Evolutionary conservation across 1,140 invertebrate genomes (phyloP), one percentile per base, ranked within the genome.

Genomic region (Achatina immaculata): DNA sequence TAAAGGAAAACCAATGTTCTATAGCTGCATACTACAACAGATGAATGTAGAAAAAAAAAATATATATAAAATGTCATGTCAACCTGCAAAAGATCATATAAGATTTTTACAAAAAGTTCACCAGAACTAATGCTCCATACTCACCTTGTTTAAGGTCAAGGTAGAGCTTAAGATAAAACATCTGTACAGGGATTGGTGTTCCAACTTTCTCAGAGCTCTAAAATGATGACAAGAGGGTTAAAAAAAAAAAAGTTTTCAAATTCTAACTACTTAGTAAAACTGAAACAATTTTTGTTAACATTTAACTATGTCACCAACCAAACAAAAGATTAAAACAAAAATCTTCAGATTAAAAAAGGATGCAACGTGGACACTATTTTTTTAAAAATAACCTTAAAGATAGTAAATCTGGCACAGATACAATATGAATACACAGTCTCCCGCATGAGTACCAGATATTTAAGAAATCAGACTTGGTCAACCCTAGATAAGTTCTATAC

Each of bases 171-270:
- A 91, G 83, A 78, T 88, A 91, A 81, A 88, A 91, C 84, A 91
- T 89, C 81, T 91, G 90, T 16, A 89, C 89, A 69, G 91, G 91
- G 19, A 90, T 80, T 48, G 89, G 89, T 31, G 86, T 86, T 1
- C 90, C 89, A 40, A 90, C 93, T 85, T 85, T 93, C 92, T 82
- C 92, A 85, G 89, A 93, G 92, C 81, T 93, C 94, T 77, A 66
- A n/a, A 76, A 81, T 74, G 72, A 79, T 83, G 38, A 68, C 16
- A 68, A 62, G 36, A 34, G 51, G 31, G 40, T 38, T 42, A 72
- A 9, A 38, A 72, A 43, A 14, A 72, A 72, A n/a, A n/a, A n/a
- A n/a, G n/a, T n/a, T n/a, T n/a, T n/a, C n/a, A n/a, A n/a, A n/a
- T n/a, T n/a, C 34, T 38, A 72, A 24, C 31, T 72, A 19, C 42